A percentile compares a stretch with the other conserved stretches of the same genome.
Conservation (phyloP, 2,113 vertebrate genomes). For the Rhinoptilus africanus region DNA sequence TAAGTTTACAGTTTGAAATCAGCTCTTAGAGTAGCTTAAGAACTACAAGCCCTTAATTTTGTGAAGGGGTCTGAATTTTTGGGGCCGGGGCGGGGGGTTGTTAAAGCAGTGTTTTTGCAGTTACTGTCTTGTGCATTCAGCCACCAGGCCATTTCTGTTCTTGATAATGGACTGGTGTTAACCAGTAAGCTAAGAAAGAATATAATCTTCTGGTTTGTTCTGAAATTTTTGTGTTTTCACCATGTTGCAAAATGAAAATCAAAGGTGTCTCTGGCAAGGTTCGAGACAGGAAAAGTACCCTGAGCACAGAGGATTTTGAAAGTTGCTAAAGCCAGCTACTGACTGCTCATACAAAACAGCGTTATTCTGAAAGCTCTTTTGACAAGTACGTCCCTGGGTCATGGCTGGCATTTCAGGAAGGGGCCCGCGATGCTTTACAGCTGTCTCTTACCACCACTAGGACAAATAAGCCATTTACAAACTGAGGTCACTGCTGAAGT, state of each 20-base stretch:
- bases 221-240: neutral
- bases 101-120: neutral
- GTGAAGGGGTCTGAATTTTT: neutral
- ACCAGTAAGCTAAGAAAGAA: neutral
- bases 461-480: constrained; percentile 20
- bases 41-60: neutral
- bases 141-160: neutral
- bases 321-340: neutral
- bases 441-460: neutral
- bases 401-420: neutral
- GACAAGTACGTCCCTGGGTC: neutral
- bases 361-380: neutral
- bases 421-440: neutral
- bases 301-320: neutral
- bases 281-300: neutral
- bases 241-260: neutral
- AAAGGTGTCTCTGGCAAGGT: neutral
- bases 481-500: neutral
- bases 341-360: neutral
- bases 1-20: neutral
- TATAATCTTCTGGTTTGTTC: neutral
- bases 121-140: neutral
- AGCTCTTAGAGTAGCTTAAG: neutral
- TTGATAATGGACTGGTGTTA: neutral
- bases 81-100: too few species aligned